A percentile compares a stretch with the other conserved stretches of the same genome.
These are phyloP conservation scores for Microvelia longipes DNA, from an alignment of 1,140 invertebrate genomes.

Conservation along the genomic window DNA sequence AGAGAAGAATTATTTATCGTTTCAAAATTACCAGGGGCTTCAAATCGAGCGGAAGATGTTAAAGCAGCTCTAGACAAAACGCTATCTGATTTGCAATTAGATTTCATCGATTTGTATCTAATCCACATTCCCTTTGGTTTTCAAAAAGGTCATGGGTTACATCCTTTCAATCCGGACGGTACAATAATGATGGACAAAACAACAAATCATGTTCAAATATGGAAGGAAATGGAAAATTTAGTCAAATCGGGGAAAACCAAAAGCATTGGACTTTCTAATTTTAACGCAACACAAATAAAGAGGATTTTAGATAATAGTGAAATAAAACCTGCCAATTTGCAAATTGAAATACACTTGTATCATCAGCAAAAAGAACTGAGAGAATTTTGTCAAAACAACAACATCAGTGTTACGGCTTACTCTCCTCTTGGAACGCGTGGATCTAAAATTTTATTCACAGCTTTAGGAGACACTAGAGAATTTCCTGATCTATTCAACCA, in stretches of 20 bases:
- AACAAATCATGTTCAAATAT: not conserved
- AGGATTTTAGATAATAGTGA: constrained; percentile 17
- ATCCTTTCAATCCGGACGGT: not conserved
- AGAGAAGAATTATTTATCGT: constrained; percentile 49
- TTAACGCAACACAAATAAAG: constrained; percentile 24
- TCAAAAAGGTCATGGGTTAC: constrained; percentile 30
- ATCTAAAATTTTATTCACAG: constrained; percentile 19
- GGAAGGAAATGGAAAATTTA: constrained; percentile 38
- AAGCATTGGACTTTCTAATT: constrained; percentile 30
- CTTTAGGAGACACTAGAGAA: constrained; percentile 19
- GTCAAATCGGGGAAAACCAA: constrained; percentile 35
- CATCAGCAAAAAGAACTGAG: constrained; percentile 34
- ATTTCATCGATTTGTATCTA: not conserved
- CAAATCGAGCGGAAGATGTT: not conserved
- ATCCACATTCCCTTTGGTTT: constrained; percentile 27
- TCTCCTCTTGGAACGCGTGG: constrained; percentile 38
- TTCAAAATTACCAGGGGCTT: not conserved
- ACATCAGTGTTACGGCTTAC: constrained; percentile 36
- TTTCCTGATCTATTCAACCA: constrained; percentile 30
- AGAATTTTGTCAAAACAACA: constrained; percentile 30
- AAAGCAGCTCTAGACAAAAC: not conserved
- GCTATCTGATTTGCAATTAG: not conserved
- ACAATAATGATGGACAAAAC: not conserved
- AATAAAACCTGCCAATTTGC: constrained; percentile 21
- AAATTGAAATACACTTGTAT: constrained; percentile 39